phyloP scores from a whole-genome alignment of 1,140 invertebrate genomes.

The Listronotus oregonensis region DNA sequence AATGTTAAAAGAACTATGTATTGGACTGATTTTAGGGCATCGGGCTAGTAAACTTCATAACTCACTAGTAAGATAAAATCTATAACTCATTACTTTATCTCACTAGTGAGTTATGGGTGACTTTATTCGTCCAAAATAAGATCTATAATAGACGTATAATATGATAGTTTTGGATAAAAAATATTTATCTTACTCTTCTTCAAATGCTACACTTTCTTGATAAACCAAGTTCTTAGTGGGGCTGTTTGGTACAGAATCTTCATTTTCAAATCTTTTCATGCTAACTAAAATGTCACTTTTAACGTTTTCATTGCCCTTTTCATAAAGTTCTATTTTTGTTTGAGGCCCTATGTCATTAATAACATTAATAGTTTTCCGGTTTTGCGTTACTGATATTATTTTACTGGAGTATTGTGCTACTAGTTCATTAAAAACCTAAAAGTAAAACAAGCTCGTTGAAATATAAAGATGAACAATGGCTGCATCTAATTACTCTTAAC shows the following conservation, averaged over 20 bases:
- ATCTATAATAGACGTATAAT: no score
- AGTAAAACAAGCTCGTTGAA: neutral
- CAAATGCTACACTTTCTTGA: slow-evolving; percentile 28
- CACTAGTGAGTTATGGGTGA: no score
- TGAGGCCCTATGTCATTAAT: slow-evolving; percentile 66
- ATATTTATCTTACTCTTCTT: slow-evolving; percentile 25
- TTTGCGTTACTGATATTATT: slow-evolving; percentile 51
- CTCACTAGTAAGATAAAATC: no score
- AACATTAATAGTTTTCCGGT: slow-evolving; percentile 55
- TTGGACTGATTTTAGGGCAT: no score
- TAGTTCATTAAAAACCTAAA: slow-evolving; percentile 61
- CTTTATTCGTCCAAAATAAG: no score
- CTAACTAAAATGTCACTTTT: slow-evolving; percentile 60
- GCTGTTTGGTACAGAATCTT: slow-evolving; percentile 66
- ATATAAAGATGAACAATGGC: no score
- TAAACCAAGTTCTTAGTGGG: slow-evolving; percentile 54
- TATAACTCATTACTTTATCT: no score
- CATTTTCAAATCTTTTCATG: slow-evolving; percentile 61
- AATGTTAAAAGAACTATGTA: no score
- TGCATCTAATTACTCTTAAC: neutral
- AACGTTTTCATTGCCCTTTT: slow-evolving; percentile 58
- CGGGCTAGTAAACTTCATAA: no score
- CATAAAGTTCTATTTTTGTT: slow-evolving; percentile 62
- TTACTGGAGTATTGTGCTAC: slow-evolving; percentile 60
- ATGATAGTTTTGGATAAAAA: no score